Conservation (phyloP, 2,888 invertebrate species). For the Allacma fusca region DNA sequence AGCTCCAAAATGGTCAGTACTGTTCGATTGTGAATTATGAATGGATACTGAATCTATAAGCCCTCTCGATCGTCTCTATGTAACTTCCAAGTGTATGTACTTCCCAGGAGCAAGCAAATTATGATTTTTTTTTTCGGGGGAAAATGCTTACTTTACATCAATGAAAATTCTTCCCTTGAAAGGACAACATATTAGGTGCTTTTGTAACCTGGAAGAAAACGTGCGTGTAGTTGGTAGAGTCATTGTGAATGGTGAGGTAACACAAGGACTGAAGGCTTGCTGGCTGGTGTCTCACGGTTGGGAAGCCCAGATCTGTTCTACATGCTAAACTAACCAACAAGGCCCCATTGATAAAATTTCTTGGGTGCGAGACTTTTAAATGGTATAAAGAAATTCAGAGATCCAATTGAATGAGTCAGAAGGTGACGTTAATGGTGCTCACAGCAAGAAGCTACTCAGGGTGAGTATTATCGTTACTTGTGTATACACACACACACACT, state of each 20-base stretch:
- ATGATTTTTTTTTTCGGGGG: conserved; percentile 20
- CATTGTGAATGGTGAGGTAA: conserved; percentile 14
- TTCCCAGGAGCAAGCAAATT: conserved; percentile 18
- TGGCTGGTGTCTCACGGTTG: conserved; percentile 39
- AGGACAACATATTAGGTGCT: conserved; percentile 19
- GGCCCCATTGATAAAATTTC: conserved; percentile 40
- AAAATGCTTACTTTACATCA: background rate
- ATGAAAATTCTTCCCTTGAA: background rate
- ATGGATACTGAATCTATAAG: conserved; percentile 17
- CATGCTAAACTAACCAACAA: conserved; percentile 7
- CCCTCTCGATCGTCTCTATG: background rate
- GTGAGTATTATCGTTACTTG: conserved; percentile 13
- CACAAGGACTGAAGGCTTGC: conserved; percentile 23
- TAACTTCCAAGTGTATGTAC: background rate
- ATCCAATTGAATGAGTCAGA: conserved; percentile 37
- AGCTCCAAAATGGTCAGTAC: conserved; percentile 27
- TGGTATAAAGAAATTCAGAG: conserved; percentile 35
- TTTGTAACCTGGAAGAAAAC: background rate
- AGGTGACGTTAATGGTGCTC: conserved; percentile 43
- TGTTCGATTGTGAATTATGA: conserved; percentile 17
- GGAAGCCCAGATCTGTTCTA: conserved; percentile 2
- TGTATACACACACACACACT: background rate
- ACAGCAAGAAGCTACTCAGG: conserved; percentile 36
- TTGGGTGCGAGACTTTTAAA: conserved; percentile 37
- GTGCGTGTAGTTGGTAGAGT: background rate